Evolutionary conservation across 2,797 vertebrate species (phyloP), one percentile per base, ranked within the genome.

Genomic region (Pelobates cultripes): DNA sequence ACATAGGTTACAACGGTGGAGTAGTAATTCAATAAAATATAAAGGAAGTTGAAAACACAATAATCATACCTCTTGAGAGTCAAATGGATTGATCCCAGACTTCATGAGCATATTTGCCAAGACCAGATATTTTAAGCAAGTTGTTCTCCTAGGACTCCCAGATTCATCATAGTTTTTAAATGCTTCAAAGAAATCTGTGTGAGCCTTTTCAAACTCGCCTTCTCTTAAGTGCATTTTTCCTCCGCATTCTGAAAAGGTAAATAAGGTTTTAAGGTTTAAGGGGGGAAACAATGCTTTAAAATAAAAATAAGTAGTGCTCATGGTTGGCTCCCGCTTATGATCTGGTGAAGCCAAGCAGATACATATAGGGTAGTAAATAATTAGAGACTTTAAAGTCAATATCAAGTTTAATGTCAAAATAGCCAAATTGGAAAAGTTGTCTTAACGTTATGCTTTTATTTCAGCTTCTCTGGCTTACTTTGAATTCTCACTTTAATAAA

Each of bases 31-130:
- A 51, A 51, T 51, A 51, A 51, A 51, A 51, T 51, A 2, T 6
- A 51, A 28, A 51, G 10, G 10, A 51, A 51, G 10, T 51, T 6
- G 10, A 51, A 51, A 5, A 80, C 4, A 13, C 28, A 51, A 3
- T 7, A 64, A 42, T 3, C 2, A 71, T 94, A 99, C 98, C 97
- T 99, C 98, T 93, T 99, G 98, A 86, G 98, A 99, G 91, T 99
- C 98, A 91, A 99, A 99, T 2, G 98, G 98, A 90, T 99, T 99
- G 91, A 99, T 99, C 89, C 98, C 98, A 13, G 98, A 99, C 91
- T 99, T 99, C 98, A 99, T 99, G 57, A 99, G 94, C 98, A 99
- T 99, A 92, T 99, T 99, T 88, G 98, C 98, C 89, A 99, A 91
- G 80, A 99, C 98, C 93, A 99, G 93, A 91, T 99, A 99, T 93